Base-by-base conservation (phyloP, 2,113 vertebrate genomes). In the Myxocyprinus asiaticus region DNA sequence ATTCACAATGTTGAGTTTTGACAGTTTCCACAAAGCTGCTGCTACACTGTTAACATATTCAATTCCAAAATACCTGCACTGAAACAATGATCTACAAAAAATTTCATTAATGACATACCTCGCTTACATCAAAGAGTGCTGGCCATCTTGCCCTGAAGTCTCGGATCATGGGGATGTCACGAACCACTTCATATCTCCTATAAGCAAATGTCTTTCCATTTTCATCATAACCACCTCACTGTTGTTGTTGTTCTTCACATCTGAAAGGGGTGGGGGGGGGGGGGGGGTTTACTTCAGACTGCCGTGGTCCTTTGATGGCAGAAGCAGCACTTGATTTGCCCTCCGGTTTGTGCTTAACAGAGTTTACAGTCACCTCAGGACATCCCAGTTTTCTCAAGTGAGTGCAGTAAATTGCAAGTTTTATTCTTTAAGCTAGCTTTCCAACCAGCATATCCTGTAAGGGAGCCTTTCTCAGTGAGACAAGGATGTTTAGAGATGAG, bases 141-240 rank as follows among this genome's bases (percentile, higher is more conserved):
- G 76, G 67, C 67, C 81, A 77, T 45, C 64, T 77, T 62, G 64
- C 55, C 48, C 78, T 7, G 50, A 82, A 72, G 7, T 74, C 22
- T 69, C 67, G 7, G 71, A 83, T 73, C 67, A 79, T 79, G 48
- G 63, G 69, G n/a, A 48, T 67, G 33, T 79, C 50, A 53, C 17
- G 12, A 62, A 84, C 45, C 53, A 78, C 68, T 77, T 73, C 47
- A 80, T 80, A 53, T 58, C 66, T 76, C 59, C 66, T 82, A 69
- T 76, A 82, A 64, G 76, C 58, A 79, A 84, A 77, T 1, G 62
- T 85, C 15, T 85, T 79, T 80, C 59, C 83, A 85, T 82, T 79
- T 85, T 77, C 65, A 70, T 71, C 67, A 50, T 68, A 5, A 77
- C 67, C 5, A 63, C 56, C 11, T 77, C 62, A n/a, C 72, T 67